Evolutionary conservation across 2,113 vertebrate species (phyloP), one percentile per base, ranked within the genome.

Genomic region (Chunga burmeisteri): DNA sequence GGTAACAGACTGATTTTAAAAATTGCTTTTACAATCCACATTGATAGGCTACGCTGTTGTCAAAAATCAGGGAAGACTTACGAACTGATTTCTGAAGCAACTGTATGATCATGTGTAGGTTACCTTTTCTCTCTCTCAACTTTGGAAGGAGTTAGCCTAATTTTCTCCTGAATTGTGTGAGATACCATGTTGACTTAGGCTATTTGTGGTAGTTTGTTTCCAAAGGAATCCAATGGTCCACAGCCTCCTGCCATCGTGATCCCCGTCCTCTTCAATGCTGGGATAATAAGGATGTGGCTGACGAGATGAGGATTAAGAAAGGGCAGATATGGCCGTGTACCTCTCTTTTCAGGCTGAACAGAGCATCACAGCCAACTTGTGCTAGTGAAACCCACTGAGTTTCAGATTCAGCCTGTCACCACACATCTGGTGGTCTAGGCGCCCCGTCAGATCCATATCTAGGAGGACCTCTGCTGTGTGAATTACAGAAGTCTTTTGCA

Each of bases 381-480:
- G 14, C 66, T 38, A 40, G 32, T 36, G 32, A 58, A 86, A 17
- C 26, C 50, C 0, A 0, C 13, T 9, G 32, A 27, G 19, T 4
- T 4, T 73, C 0, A 0, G 11, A 10, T 38, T 59, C 50, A 34
- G 26, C 29, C 68, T 65, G 18, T 53, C 16, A 12, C 40, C 15
- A 14, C 11, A 2, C 0, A 0, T 8, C 27, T 27, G 34, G n/a
- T 68, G 29, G 26, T 7, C 13, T 16, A 14, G 49, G 40, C 2
- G 1, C 4, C 4, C 42, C 5, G 6, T 40, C 15, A 47, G 5
- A 49, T 66, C 50, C 14, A 0, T 20, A 2, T 38, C 49, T 36
- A 27, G 38, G 55, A 74, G 42, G 11, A 23, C 53, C 4, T 91
- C 68, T 88, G 6, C 46, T 44, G 1, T 18, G 62, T 47, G 44